Evolutionary conservation across 2,888 invertebrate genomes (phyloP).

Genomic region (Perizoma flavofasciatum): DNA sequence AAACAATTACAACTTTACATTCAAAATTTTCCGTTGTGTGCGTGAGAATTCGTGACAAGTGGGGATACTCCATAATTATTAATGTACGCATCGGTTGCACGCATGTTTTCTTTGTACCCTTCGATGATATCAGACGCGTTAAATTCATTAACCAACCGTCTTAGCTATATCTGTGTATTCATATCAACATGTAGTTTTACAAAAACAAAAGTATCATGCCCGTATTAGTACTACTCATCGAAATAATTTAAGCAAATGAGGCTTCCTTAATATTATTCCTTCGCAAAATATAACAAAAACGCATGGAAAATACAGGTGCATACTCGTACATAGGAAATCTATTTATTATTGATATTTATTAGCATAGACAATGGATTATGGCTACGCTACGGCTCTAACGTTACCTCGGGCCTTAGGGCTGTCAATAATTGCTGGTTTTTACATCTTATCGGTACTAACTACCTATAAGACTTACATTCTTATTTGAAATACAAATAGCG

Average conservation of each 20-base stretch:
- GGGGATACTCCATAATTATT: conserved; percentile 33
- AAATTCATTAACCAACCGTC: conserved; percentile 32
- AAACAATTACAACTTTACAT: conserved; percentile 61
- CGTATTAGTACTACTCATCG: conserved; percentile 26
- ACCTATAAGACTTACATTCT: too few relatives aligned
- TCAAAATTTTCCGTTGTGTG: conserved; percentile 54
- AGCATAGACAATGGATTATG: conserved; percentile 76
- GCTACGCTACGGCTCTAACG: conserved; percentile 23
- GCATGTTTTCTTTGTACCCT: conserved; percentile 58
- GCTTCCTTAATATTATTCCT: conserved; percentile 24
- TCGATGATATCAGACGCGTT: conserved; percentile 54
- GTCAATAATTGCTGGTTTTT: conserved; percentile 9
- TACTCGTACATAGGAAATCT: conserved; percentile 50
- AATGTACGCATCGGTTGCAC: conserved; percentile 55
- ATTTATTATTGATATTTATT: conserved; percentile 66
- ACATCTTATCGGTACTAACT: too few relatives aligned
- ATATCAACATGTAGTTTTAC: conserved; percentile 9
- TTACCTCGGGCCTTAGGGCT: conserved; percentile 22
- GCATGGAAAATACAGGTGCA: conserved; percentile 57
- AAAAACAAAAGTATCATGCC: conserved; percentile 21
- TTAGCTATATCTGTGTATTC: conserved; percentile 21
- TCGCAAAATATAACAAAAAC: conserved; percentile 48
- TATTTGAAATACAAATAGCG: too few relatives aligned
- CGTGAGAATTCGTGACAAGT: conserved; percentile 59
- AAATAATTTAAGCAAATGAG: conserved; percentile 30